Percentiles rank a stretch among this genome's conserved stretches.
Evolutionary conservation across 2,888 invertebrate species (phyloP).

Genomic region (Griposia aprilina): DNA sequence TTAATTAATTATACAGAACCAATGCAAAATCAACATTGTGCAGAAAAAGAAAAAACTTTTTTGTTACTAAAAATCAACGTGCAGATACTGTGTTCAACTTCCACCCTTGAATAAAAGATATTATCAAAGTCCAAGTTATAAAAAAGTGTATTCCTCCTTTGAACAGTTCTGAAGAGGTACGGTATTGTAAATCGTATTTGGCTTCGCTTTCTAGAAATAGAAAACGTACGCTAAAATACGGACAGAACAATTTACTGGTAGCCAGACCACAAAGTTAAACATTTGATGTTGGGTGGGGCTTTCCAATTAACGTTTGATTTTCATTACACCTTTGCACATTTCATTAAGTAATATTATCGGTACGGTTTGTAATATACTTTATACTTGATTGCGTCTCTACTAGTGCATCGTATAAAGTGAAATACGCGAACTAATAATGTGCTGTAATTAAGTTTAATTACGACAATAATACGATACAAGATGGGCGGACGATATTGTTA

Average conservation of each 20-base stretch:
- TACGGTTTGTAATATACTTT: neutral
- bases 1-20: conserved; percentile 5
- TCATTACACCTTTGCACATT: neutral
- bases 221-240: neutral
- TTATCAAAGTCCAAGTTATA: too few species aligned
- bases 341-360: neutral
- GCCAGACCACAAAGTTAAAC: neutral
- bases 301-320: neutral
- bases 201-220: neutral
- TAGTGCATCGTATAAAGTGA: neutral
- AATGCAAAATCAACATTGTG: neutral
- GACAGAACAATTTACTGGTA: neutral
- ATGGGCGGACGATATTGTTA: neutral
- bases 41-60: neutral
- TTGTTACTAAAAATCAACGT: neutral
- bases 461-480: neutral
- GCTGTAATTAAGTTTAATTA: conserved; percentile 4
- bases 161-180: neutral
- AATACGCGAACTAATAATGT: neutral
- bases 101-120: neutral
- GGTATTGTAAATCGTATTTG: neutral
- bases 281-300: neutral
- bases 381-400: neutral
- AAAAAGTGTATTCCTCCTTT: too few species aligned
- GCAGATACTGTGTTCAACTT: neutral